A percentile compares a stretch with the other conserved stretches of the same genome.
Conservation (phyloP, 2,888 invertebrate genomes). For the Pristionchus exspectatus region DNA sequence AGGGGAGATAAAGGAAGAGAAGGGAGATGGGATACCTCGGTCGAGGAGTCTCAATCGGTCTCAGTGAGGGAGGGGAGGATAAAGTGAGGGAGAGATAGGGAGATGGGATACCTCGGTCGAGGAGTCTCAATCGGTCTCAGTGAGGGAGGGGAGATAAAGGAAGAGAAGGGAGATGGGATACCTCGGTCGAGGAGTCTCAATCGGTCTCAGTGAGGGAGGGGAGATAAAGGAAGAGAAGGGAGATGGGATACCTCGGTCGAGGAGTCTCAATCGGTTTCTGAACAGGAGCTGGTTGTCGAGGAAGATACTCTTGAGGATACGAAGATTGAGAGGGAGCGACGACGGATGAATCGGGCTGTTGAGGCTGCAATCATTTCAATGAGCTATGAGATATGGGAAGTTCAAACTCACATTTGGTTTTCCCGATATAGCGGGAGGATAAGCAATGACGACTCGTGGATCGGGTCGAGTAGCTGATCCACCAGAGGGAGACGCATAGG, state of each 20-base stretch:
- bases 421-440: slow-evolving; percentile 19
- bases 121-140: no score
- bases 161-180: not conserved
- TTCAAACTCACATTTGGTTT: not conserved
- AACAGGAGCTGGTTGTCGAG: slow-evolving; percentile 11
- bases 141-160: not conserved
- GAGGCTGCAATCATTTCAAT: not conserved
- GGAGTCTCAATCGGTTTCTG: not conserved
- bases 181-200: no score
- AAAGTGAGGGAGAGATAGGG: not conserved
- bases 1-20: no score
- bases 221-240: not conserved
- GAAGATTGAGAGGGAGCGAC: slow-evolving; percentile 15
- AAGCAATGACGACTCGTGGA: slow-evolving; percentile 27
- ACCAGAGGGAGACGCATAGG: not conserved
- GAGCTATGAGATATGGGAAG: not conserved
- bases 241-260: not conserved
- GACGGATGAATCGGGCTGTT: not conserved
- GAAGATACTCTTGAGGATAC: not conserved
- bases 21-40: no score
- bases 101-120: no score
- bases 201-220: not conserved
- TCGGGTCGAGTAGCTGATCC: slow-evolving; percentile 1
- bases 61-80: not conserved
- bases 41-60: slow-evolving; percentile 47